Evolutionary conservation across 2,888 invertebrate genomes (phyloP), one percentile per base, ranked within the genome.

Genomic region (Protula sp.): DNA sequence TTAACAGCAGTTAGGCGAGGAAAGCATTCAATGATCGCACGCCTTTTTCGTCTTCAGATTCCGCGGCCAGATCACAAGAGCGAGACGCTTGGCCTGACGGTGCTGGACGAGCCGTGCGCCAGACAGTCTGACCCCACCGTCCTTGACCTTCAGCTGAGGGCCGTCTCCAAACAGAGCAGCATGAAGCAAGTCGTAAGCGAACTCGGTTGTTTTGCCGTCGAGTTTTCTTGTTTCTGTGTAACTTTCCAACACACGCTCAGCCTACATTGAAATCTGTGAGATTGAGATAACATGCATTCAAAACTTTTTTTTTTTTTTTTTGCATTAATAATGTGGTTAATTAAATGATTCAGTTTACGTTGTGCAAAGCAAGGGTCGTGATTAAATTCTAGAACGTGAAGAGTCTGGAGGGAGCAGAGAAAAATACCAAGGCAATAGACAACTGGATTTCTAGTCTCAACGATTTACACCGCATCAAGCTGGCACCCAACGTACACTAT

Each of bases 401-500:
- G 81, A 88, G 88, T 76, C 84, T 94, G 54, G 88, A 89, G 31
- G 86, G 89, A 69, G 89, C 92, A 0, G 94, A 94, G 69, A 78
- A 78, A 80, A 76, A 92, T 68, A 83, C 87, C 0, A 94, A 94
- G 81, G 88, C 92, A 29, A 91, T 99, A 61, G 95, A 98, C 67
- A 90, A 91, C 69, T 99, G 99, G 99, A 94, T 99, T 68, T 89
- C 89, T 60, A 95, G 94, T 76, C 94, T 98, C 67, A 88, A 90
- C 71, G 92, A 95, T 71, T 83, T 99, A 67, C 95, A 98, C 74
- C 86, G 91, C 67, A 88, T 89, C 45, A 94, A 94, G 78, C 91
- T 93, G 1, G 87, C 91, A 30, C 90, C 91, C 0, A 87, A 89
- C 14, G 90, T 94, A 5, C 87, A 88, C 61, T 92, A 91, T 76